A percentile compares a stretch with the other conserved stretches of the same genome.
Conservation (phyloP, 1,140 invertebrate genomes). For the Rhizoglyphus robini region DNA sequence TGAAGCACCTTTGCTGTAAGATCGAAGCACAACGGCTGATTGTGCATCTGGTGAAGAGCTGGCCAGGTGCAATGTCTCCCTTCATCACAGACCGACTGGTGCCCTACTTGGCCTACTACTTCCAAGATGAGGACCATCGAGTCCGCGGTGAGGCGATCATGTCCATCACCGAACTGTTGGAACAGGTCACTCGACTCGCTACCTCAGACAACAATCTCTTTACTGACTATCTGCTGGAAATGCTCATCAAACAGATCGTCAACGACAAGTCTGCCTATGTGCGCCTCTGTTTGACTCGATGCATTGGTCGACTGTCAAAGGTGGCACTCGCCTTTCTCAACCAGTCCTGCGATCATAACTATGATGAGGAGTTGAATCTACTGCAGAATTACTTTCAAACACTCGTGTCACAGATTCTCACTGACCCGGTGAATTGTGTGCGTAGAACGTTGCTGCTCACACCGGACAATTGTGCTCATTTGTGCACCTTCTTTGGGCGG, state of each 20-base stretch:
- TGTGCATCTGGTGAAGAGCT: constrained; percentile 40
- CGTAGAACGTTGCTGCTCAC: constrained; percentile 62
- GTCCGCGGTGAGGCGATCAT: constrained; percentile 70
- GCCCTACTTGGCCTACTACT: constrained; percentile 69
- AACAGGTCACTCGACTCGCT: constrained; percentile 57
- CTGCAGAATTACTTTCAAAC: constrained; percentile 77
- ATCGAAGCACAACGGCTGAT: constrained; percentile 49
- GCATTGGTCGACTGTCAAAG: constrained; percentile 72
- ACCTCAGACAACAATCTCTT: constrained; percentile 79
- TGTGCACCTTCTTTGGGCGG: constrained; percentile 87
- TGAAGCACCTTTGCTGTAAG: constrained; percentile 59
- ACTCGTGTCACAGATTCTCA: constrained; percentile 68
- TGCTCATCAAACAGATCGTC: constrained; percentile 44
- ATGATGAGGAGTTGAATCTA: constrained; percentile 71
- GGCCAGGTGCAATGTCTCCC: constrained; percentile 30
- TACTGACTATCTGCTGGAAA: constrained; percentile 85
- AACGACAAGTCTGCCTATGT: constrained; percentile 42
- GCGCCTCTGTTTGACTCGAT: constrained; percentile 70
- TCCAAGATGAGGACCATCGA: constrained; percentile 60
- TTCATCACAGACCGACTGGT: constrained; percentile 86
- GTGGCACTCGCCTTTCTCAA: constrained; percentile 50
- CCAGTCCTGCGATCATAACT: constrained; percentile 31
- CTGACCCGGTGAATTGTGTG: constrained; percentile 74
- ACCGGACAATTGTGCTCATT: constrained; percentile 70
- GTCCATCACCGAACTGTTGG: constrained; percentile 61